Evolutionary conservation across 2,113 vertebrate genomes (phyloP).

Genomic region (Lipotes vexillifer): DNA sequence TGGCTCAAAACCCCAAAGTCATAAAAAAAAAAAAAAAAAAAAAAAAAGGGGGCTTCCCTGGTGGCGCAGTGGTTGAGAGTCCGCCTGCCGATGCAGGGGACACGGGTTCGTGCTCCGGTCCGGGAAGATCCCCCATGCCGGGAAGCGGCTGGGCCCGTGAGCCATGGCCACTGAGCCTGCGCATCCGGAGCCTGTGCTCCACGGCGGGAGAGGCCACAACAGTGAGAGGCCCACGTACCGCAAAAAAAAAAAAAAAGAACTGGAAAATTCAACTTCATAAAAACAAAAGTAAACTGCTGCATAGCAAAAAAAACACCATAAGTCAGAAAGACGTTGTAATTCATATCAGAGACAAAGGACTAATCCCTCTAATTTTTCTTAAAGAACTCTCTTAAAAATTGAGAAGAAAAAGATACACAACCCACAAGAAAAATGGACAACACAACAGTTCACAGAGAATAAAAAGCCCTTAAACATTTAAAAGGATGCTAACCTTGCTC

Average conservation of each 20-base stretch:
- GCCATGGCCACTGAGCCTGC: too few relatives aligned
- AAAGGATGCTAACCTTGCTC: not conserved
- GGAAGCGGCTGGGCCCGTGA: too few relatives aligned
- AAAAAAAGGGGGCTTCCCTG: too few relatives aligned
- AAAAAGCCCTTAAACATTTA: not conserved
- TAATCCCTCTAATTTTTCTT: not conserved
- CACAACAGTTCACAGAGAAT: not conserved
- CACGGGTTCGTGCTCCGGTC: too few relatives aligned
- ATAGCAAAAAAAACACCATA: not conserved
- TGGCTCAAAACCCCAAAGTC: not conserved
- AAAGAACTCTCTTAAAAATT: conserved; percentile 11
- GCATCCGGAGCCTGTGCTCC: too few relatives aligned
- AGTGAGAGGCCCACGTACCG: too few relatives aligned
- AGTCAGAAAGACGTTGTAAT: not conserved
- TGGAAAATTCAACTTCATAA: not conserved
- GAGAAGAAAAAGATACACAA: not conserved
- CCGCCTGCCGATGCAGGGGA: too few relatives aligned
- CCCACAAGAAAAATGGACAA: not conserved
- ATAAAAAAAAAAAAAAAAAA: not conserved
- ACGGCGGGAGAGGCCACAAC: too few relatives aligned
- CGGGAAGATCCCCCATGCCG: too few relatives aligned
- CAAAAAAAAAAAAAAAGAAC: not conserved
- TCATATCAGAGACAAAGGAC: not conserved
- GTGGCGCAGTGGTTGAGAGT: too few relatives aligned
- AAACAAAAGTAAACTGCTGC: not conserved